A percentile compares a stretch with the other conserved stretches of the same genome.
Evolutionary conservation across 2,113 vertebrate species (phyloP).

Genomic region (Seriola dumerili): DNA sequence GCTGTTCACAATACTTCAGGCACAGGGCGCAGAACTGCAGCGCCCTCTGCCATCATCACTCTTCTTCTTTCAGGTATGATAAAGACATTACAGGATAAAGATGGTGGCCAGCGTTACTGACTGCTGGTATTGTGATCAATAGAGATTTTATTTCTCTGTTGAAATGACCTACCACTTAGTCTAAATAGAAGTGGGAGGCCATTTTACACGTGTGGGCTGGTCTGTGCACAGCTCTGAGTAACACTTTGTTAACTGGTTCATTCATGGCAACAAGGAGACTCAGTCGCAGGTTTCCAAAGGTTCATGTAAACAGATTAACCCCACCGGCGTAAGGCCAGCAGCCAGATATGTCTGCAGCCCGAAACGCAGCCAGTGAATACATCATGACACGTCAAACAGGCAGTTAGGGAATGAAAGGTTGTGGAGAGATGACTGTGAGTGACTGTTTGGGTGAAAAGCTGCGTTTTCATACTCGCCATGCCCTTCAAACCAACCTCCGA

Average conservation of each 20-base stretch:
- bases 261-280: conserved; percentile 15
- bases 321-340: conserved; percentile 15
- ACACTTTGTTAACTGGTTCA: conserved; percentile 21
- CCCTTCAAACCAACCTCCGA: conserved; percentile 39
- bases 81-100: not conserved
- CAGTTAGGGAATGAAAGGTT: conserved; percentile 43
- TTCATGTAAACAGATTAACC: conserved; percentile 70
- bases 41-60: not conserved
- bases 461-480: conserved; percentile 40
- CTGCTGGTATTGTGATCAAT: not conserved
- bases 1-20: not conserved
- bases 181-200: not conserved
- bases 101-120: not conserved
- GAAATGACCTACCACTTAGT: not conserved
- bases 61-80: no score
- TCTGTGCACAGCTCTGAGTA: not conserved
- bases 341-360: conserved; percentile 22
- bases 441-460: conserved; percentile 21
- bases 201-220: not conserved
- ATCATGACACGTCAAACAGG: conserved; percentile 45
- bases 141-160: not conserved
- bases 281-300: conserved; percentile 57
- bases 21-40: not conserved
- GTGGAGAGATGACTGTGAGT: not conserved
- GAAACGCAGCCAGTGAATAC: conserved; percentile 39